phyloP scores from a whole-genome alignment of 2,113 vertebrate genomes.

The Myiagra hebetior region DNA sequence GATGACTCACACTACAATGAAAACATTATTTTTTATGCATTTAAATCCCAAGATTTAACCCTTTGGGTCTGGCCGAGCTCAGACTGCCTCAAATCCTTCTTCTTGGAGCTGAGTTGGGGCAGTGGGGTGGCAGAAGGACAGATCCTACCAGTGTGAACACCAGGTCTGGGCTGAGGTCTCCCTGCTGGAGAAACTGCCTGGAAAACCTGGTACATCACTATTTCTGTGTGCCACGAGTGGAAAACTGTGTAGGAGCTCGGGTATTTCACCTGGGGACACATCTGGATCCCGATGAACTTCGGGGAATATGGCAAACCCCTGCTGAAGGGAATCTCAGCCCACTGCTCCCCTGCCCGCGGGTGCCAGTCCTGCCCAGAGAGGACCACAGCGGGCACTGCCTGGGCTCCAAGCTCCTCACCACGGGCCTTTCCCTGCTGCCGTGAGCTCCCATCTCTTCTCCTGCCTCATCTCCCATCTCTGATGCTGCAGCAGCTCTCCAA shows the following conservation, averaged over 20 bases:
- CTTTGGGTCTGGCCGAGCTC: not conserved
- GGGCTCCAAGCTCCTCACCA: not conserved
- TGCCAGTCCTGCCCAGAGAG: accelerated
- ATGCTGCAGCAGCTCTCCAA: not conserved
- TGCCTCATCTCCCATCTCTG: not conserved
- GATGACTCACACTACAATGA: not conserved
- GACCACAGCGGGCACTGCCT: not conserved
- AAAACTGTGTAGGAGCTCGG: accelerated
- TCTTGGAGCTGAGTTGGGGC: not conserved
- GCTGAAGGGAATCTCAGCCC: not conserved
- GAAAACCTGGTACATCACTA: not conserved
- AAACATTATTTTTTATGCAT: not conserved
- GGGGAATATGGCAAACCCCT: not conserved
- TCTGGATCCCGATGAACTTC: not conserved
- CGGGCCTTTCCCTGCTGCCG: not conserved
- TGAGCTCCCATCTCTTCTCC: not conserved
- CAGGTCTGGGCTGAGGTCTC: not conserved
- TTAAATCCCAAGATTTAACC: not conserved
- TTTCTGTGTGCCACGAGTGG: not conserved
- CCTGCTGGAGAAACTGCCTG: not conserved
- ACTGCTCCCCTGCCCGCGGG: accelerated
- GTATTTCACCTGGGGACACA: not conserved
- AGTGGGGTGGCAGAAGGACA: not conserved
- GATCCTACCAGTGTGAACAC: accelerated
- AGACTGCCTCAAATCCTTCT: not conserved